Base-by-base conservation (phyloP, 2,113 vertebrate genomes). In the Limnothrissa miodon region DNA sequence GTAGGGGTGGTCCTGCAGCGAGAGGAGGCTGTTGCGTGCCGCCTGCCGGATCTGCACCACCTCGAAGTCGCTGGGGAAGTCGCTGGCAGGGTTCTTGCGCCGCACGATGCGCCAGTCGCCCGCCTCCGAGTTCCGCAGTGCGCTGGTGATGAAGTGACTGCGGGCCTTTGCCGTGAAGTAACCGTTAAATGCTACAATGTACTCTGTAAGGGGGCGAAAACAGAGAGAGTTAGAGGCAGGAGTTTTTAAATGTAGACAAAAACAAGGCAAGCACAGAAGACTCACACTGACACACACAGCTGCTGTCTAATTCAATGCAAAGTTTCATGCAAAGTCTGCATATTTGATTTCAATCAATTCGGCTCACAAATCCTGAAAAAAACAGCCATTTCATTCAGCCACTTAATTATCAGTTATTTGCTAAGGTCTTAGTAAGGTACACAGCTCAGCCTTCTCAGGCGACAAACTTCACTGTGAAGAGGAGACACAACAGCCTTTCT, bases 11-110 rank as follows among this genome's bases (percentile, higher is more conserved):
- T 95, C 96, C 91, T 99, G 96, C 15, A 99, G 93, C 0, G 94
- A 96, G 82, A 96, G 93, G 70, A 99, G 94, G 83, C 95, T 96
- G 42, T 91, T 91, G 36, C 88, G 94, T 81, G 97, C 95, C 0
- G 95, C 96, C 83, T 96, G 96, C 0, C 95, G 94, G 84, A 99
- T 97, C 91, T 97, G 96, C 88, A 99, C 95, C 86, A 99, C 95
- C 90, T 99, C 98, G 82, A 99, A 99, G 91, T 99, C 98, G 1
- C 98, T 99, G 1, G 98, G 98, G 79, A 97, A 99, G 93, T 99
- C 96, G 0, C 97, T 97, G 84, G 98, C 98, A 0, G 98, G 97
- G 91, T 99, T 99, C 91, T 98, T 95, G 79, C 98, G 94, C 78
- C 96, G 97, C 83, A 99, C 92, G 53, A 99, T 97, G 92, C 94